A percentile compares a stretch with the other conserved stretches of the same genome.
phyloP scores from a whole-genome alignment of 2,888 invertebrate genomes.

The Scotopteryx bipunctaria region DNA sequence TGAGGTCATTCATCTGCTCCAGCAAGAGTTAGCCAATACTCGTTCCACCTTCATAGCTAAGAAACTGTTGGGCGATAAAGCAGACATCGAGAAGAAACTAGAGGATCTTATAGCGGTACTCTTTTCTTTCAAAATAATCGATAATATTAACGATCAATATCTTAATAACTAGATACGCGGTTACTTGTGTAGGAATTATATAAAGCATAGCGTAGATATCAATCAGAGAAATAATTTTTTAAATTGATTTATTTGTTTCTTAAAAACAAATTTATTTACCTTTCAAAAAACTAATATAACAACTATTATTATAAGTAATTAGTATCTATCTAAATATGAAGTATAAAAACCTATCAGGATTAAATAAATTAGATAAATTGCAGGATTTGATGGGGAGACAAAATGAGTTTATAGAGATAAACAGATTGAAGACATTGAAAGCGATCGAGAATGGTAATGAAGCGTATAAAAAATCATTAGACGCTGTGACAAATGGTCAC shows the following conservation, averaged over 20 bases:
- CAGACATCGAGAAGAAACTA: constrained; percentile 6
- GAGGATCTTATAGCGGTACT: constrained; percentile 16
- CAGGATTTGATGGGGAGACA: constrained; percentile 14
- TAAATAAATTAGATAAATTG: too few species aligned
- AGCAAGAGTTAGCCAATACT: constrained; percentile 16
- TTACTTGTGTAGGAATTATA: neutral
- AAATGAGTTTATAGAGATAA: constrained; percentile 21
- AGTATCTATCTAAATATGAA: too few species aligned
- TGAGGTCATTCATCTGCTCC: constrained; percentile 15
- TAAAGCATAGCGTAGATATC: too few species aligned
- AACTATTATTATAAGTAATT: too few species aligned
- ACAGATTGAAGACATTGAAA: constrained; percentile 19
- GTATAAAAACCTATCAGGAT: too few species aligned
- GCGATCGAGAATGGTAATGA: constrained; percentile 20
- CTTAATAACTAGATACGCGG: too few species aligned
- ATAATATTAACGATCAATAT: too few species aligned
- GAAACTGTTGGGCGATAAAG: constrained; percentile 24
- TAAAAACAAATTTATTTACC: too few species aligned
- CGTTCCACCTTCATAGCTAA: constrained; percentile 16
- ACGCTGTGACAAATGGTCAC: constrained; percentile 15
- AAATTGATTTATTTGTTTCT: too few species aligned
- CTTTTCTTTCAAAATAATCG: neutral
- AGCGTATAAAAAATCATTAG: constrained; percentile 20
- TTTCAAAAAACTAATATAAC: too few species aligned
- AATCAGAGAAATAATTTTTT: too few species aligned